Percentiles rank a stretch among this genome's conserved stretches.
These are phyloP conservation scores for Amblyraja radiata DNA, from an alignment of 2,797 vertebrate species.

Conservation along the genomic window DNA sequence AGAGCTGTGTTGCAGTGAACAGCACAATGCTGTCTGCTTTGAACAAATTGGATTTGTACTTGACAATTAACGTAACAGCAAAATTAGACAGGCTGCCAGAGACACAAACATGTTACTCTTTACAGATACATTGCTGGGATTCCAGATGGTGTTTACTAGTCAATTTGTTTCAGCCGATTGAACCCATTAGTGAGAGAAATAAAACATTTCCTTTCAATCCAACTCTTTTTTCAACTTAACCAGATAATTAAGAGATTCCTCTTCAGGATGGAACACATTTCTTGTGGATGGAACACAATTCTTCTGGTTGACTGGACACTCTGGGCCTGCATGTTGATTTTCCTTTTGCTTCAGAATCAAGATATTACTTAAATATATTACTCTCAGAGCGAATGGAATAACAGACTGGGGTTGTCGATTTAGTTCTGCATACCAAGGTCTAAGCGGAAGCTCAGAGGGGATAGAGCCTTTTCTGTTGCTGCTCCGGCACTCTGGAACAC, in stretches of 20 bases:
- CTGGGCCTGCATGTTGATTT: not conserved
- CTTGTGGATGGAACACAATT: not conserved
- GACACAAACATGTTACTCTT: not conserved
- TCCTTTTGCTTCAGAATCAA: not conserved
- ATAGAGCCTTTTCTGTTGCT: too few relatives aligned
- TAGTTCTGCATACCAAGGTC: not conserved
- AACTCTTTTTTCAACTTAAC: not conserved
- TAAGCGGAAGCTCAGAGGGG: too few relatives aligned
- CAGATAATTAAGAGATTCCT: not conserved
- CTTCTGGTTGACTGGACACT: too few relatives aligned
- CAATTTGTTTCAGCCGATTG: not conserved
- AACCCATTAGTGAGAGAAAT: not conserved
- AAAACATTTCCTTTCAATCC: not conserved
- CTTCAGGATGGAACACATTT: not conserved
- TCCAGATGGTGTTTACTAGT: not conserved
- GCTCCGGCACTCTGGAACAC: too few relatives aligned
- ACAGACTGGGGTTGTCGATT: not conserved
- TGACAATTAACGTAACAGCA: not conserved
- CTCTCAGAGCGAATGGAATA: not conserved
- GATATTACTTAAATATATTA: not conserved
- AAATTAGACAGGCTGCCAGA: not conserved
- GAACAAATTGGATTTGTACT: not conserved
- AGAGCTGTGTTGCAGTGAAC: not conserved
- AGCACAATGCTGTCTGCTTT: too few relatives aligned
- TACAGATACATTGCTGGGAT: not conserved